Evolutionary conservation across 2,888 invertebrate species (phyloP), one percentile per base, ranked within the genome.

Genomic region (Parasteatoda lunata): DNA sequence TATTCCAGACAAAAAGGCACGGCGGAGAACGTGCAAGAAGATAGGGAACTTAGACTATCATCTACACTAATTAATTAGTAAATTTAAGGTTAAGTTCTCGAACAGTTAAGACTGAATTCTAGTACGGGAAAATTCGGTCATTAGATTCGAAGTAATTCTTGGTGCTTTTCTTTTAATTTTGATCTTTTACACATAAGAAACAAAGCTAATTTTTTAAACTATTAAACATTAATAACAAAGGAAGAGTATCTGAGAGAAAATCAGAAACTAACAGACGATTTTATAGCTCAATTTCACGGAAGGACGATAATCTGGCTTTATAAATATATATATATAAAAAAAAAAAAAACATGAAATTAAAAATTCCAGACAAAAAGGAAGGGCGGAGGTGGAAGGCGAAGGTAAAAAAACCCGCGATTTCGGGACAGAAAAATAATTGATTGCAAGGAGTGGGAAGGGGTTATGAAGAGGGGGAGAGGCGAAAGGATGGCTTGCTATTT

Each of bases 371-470:
- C 11, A 59, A n/a, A 59, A 59, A 4, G 59, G 59, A n/a, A 13
- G 59, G 9, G 59, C 9, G 59, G 59, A 59, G 59, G n/a, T 59
- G 51, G 65, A 11, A 6, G 65, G 51, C 49, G 52, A 15, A 66
- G n/a, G 13, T 49, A 71, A 76, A 76, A 76, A 71, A n/a, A 13
- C 59, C 3, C 59, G 9, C 11, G 59, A 77, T 64, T 72, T 13
- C 80, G 8, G 72, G 72, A 64, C 49, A 5, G 72, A 65, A 59
- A 30, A 80, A 72, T 80, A 80, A 80, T 80, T 80, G 80, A 80
- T 80, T 80, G 45, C 52, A 45, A 59, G 52, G 48, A 66, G 48
- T 11, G 30, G 64, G 49, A 52, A 45, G 77, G 52, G 72, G 54
- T 54, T 59, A 49, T 48, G 59, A 59, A n/a, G 49, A n/a, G 48